These are phyloP conservation scores for Aphis gossypii DNA, from an alignment of 1,140 invertebrate species.

Conservation along the genomic window DNA sequence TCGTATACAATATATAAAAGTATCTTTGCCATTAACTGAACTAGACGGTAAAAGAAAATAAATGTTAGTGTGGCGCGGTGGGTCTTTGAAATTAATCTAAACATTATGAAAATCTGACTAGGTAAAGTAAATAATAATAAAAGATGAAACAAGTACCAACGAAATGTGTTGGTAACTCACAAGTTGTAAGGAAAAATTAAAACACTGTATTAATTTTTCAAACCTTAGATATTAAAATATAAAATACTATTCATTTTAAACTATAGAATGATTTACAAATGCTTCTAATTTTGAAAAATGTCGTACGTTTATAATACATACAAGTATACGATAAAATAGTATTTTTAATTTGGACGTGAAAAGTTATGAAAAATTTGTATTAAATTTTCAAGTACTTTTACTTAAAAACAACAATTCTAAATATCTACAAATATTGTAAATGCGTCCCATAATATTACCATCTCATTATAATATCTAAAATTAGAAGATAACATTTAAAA, in stretches of 20 bases:
- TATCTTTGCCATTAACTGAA: background rate
- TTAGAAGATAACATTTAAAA: background rate
- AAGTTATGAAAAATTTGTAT: no score
- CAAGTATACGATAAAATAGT: no score
- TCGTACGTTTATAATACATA: no score
- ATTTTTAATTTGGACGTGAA: no score
- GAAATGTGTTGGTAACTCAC: background rate
- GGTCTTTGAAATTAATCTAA: background rate
- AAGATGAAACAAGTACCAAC: background rate
- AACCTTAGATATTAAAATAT: no score
- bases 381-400: no score
- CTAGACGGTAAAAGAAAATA: background rate
- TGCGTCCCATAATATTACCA: background rate
- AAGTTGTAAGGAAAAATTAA: background rate
- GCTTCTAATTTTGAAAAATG: no score
- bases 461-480: background rate
- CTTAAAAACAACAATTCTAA: no score
- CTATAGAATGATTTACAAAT: no score
- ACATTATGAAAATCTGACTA: background rate
- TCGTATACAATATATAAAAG: background rate
- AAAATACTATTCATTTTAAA: no score
- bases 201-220: no score
- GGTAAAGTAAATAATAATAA: slow-evolving; percentile 1
- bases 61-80: background rate
- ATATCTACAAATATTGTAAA: background rate